phyloP scores from a whole-genome alignment of 2,888 invertebrate genomes.

The Parelbella ahira region DNA sequence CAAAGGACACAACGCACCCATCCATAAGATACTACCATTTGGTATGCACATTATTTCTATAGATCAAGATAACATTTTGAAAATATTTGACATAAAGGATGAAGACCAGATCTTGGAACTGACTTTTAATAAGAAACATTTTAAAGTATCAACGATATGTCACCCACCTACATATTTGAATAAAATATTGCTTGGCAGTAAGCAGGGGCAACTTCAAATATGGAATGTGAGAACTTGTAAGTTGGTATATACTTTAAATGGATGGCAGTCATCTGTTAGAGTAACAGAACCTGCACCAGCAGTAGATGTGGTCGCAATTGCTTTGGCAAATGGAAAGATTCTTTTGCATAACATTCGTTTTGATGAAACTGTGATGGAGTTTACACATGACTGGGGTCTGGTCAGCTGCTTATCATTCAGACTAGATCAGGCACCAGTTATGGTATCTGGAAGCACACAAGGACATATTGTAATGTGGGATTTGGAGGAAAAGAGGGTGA shows the following conservation, averaged over 20 bases:
- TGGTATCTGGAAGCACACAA: slow-evolving; percentile 89
- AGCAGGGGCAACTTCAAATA: slow-evolving; percentile 90
- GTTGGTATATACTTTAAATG: slow-evolving; percentile 87
- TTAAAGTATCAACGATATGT: slow-evolving; percentile 89
- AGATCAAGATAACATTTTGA: slow-evolving; percentile 87
- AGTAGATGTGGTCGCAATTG: slow-evolving; percentile 94
- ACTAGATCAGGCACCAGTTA: slow-evolving; percentile 90
- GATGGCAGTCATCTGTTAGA: slow-evolving; percentile 86
- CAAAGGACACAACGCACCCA: slow-evolving; percentile 85
- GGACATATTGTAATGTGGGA: slow-evolving; percentile 98
- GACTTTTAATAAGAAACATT: slow-evolving; percentile 83
- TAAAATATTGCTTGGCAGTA: slow-evolving; percentile 93
- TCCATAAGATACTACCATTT: slow-evolving; percentile 91
- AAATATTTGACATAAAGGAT: slow-evolving; percentile 91
- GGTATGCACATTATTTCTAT: slow-evolving; percentile 92
- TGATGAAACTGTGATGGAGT: slow-evolving; percentile 90
- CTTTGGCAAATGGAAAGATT: slow-evolving; percentile 90
- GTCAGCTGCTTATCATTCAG: slow-evolving; percentile 92
- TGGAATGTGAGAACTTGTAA: slow-evolving; percentile 93
- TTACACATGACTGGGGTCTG: slow-evolving; percentile 95
- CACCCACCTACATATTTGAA: slow-evolving; percentile 98
- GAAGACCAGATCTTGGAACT: slow-evolving; percentile 86
- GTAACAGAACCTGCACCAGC: slow-evolving; percentile 94
- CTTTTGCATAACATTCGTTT: slow-evolving; percentile 92
- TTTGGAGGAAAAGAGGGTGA: slow-evolving; percentile 88